Conservation (phyloP, 2,113 vertebrate genomes). For the Pelecanoides urinatrix region DNA sequence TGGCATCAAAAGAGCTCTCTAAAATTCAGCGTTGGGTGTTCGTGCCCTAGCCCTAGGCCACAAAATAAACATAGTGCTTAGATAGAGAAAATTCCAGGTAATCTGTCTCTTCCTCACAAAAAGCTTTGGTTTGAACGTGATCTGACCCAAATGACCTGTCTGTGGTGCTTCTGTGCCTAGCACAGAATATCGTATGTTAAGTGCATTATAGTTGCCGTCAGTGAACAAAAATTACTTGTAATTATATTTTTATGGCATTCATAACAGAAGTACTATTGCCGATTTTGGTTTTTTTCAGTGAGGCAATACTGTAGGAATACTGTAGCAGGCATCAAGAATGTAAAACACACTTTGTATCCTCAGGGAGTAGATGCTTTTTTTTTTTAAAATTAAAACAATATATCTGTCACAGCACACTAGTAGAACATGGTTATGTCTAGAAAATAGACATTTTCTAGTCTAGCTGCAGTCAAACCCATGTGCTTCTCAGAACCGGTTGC, state of each 20-base stretch:
- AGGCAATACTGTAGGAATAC: not conserved
- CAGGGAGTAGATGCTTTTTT: not conserved
- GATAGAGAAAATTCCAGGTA: not conserved
- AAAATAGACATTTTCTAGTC: not conserved
- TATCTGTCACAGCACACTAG: not conserved
- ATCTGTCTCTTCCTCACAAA: not conserved
- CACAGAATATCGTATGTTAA: not conserved
- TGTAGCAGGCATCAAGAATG: not conserved
- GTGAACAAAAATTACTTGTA: not conserved
- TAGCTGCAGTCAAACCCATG: not conserved
- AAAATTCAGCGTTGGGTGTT: not conserved
- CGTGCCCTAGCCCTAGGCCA: not conserved
- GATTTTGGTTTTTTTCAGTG: not conserved
- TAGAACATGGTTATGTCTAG: not conserved
- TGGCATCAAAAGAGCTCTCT: conserved; percentile 20
- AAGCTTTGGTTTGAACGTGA: not conserved
- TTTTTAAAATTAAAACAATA: not conserved
- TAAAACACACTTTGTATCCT: not conserved
- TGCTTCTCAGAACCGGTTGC: not conserved
- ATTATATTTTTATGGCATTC: not conserved
- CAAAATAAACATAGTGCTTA: not conserved
- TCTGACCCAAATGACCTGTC: not conserved
- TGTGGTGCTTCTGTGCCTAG: not conserved
- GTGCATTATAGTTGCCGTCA: not conserved
- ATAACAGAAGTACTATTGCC: not conserved